Percentiles rank a stretch among this genome's conserved stretches.
These are phyloP conservation scores for Eudyptes chrysolophus DNA, from an alignment of 2,113 vertebrate genomes.

Conservation along the genomic window DNA sequence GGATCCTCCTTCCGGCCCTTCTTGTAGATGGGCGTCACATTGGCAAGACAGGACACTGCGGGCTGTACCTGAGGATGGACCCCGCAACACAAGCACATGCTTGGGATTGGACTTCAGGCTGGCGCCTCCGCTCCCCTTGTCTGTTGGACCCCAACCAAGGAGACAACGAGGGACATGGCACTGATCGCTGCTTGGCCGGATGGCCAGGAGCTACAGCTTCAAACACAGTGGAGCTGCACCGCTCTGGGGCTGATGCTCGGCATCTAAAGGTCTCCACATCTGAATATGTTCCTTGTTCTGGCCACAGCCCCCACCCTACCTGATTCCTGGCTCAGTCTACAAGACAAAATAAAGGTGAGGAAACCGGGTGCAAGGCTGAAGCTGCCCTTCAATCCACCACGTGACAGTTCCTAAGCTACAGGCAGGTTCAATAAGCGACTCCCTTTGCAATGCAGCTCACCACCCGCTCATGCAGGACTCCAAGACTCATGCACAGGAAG, in stretches of 20 bases:
- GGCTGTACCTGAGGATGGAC: background rate
- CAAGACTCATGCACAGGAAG: background rate
- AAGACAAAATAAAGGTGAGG: background rate
- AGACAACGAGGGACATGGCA: background rate
- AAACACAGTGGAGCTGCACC: background rate
- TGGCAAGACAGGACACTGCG: background rate
- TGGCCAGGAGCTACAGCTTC: background rate
- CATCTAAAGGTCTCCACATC: background rate
- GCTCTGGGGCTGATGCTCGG: background rate
- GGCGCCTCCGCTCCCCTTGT: background rate
- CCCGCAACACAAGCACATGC: accelerated
- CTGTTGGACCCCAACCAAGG: background rate
- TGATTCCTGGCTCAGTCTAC: background rate
- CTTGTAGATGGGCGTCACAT: too few species aligned
- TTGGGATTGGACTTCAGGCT: background rate
- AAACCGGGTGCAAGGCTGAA: background rate
- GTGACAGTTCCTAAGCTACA: background rate
- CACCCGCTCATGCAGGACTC: background rate
- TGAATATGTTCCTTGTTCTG: background rate
- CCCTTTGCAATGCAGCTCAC: background rate
- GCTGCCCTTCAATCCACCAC: background rate
- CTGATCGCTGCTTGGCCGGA: background rate
- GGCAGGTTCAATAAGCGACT: accelerated
- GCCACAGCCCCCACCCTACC: background rate
- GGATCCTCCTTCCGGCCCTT: too few species aligned